Conservation (phyloP, 2,797 vertebrate genomes). For the Typhlichthys eigenmanni region DNA sequence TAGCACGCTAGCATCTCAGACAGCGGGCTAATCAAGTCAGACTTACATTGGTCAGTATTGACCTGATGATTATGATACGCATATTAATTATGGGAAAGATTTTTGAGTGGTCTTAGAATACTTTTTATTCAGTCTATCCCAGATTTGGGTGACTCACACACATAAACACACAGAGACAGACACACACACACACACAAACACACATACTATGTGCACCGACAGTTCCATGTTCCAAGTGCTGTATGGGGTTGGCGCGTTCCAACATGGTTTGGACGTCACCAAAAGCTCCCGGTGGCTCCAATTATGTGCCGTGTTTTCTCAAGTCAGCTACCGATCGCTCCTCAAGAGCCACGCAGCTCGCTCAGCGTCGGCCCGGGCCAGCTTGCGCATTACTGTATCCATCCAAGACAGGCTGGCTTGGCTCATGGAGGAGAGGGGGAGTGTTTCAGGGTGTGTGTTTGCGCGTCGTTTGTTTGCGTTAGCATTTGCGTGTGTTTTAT, state of each 20-base stretch:
- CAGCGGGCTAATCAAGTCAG: too few relatives aligned
- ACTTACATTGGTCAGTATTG: too few relatives aligned
- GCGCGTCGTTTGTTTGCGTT: background rate
- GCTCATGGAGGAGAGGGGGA: too few relatives aligned
- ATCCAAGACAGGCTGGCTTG: constrained; percentile 6
- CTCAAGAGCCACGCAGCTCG: constrained; percentile 26
- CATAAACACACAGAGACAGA: background rate
- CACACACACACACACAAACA: constrained; percentile 6
- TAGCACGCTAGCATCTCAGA: too few relatives aligned
- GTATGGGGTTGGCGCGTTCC: constrained; percentile 7
- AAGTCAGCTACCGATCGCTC: constrained; percentile 20
- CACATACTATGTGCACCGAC: constrained; percentile 41
- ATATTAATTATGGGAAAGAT: too few relatives aligned
- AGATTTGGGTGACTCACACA: background rate
- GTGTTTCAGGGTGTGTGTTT: too few relatives aligned
- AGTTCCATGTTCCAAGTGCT: constrained; percentile 35
- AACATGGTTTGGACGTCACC: constrained; percentile 14
- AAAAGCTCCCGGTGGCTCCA: constrained; percentile 5
- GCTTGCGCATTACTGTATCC: background rate
- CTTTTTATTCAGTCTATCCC: background rate
- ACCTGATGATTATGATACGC: too few relatives aligned
- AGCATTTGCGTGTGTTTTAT: background rate
- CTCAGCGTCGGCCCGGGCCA: constrained; percentile 9
- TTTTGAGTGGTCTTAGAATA: too few relatives aligned
- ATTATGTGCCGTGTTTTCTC: constrained; percentile 24